These are phyloP conservation scores for Poecile atricapillus DNA, from an alignment of 2,113 vertebrate genomes.

Conservation along the genomic window DNA sequence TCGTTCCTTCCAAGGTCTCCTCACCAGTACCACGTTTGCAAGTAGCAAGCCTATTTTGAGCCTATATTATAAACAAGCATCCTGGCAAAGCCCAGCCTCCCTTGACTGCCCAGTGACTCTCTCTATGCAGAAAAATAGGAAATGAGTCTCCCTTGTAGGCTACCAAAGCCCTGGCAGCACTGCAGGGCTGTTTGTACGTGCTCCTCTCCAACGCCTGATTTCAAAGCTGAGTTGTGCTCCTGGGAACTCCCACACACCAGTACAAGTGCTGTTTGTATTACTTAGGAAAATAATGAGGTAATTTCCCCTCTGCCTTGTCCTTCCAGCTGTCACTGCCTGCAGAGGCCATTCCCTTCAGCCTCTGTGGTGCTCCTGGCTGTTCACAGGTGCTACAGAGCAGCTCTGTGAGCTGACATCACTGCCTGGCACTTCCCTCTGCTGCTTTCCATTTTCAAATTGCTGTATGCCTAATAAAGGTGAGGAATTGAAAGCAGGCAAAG, in stretches of 20 bases:
- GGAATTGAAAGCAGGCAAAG: neutral
- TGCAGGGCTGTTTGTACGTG: neutral
- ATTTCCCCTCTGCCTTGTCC: constrained; percentile 5
- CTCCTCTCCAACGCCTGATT: neutral
- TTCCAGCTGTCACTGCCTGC: neutral
- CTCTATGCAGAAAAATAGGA: neutral
- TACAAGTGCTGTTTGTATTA: neutral
- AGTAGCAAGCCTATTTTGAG: neutral
- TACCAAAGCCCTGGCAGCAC: neutral
- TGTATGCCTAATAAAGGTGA: neutral
- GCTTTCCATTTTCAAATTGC: neutral
- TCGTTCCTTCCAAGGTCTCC: neutral
- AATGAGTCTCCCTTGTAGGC: neutral
- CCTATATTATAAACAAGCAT: neutral
- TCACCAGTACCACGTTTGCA: accelerated
- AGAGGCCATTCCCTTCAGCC: neutral
- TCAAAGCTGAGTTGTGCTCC: neutral
- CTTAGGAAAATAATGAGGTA: neutral
- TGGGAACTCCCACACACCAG: constrained; percentile 1
- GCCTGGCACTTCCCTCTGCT: neutral
- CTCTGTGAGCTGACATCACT: neutral
- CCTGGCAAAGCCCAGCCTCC: neutral
- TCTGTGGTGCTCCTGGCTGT: neutral
- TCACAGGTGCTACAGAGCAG: neutral
- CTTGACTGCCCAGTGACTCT: neutral